Evolutionary conservation across 2,113 vertebrate genomes (phyloP).

Genomic region (Equus przewalskii): DNA sequence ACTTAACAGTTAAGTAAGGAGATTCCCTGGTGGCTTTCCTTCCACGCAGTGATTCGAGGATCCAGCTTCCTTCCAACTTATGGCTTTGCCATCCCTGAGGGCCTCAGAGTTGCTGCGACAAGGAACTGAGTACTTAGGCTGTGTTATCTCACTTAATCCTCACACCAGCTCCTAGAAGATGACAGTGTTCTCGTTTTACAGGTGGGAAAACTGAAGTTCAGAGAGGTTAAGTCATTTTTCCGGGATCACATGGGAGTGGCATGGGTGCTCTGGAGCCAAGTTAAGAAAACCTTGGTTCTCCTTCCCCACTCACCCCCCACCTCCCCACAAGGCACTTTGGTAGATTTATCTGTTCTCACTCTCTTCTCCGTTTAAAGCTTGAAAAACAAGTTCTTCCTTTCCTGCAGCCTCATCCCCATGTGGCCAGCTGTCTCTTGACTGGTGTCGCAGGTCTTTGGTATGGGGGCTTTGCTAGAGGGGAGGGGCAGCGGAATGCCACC

Average conservation of each 20-base stretch:
- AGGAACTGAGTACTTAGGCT: neutral
- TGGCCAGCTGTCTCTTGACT: neutral
- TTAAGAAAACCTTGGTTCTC: neutral
- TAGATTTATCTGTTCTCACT: neutral
- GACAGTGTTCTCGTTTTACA: neutral
- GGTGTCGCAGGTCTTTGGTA: neutral
- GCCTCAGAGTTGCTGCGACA: neutral
- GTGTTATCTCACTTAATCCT: neutral
- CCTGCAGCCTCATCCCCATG: neutral
- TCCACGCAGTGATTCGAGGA: accelerated
- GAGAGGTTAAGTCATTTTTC: neutral
- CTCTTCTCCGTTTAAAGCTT: neutral
- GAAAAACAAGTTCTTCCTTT: neutral
- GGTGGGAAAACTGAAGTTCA: neutral
- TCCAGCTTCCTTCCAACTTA: neutral
- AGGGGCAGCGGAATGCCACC: neutral
- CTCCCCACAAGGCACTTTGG: accelerated
- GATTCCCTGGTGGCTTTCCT: neutral
- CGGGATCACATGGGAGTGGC: neutral
- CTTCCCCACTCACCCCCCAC: accelerated
- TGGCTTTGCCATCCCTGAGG: neutral
- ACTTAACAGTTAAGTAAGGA: neutral
- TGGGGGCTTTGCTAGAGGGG: neutral
- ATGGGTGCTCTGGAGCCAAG: neutral
- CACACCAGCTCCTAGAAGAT: neutral